A percentile compares a stretch with the other conserved stretches of the same genome.
These are phyloP conservation scores for Apoda limacodes DNA, from an alignment of 2,888 invertebrate genomes.

Conservation along the genomic window DNA sequence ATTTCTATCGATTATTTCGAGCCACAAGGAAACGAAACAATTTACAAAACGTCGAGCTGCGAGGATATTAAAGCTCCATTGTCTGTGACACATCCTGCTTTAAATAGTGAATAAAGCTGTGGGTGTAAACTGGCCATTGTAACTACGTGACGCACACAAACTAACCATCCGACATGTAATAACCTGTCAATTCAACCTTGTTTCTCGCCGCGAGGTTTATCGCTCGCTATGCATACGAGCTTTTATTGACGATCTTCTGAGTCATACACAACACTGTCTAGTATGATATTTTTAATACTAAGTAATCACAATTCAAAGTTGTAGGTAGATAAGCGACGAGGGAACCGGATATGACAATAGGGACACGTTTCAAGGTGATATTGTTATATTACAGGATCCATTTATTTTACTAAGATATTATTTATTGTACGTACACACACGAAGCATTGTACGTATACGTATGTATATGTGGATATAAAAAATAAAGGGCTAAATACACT, in stretches of 20 bases:
- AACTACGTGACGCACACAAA: slow-evolving; percentile 26
- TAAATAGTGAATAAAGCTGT: slow-evolving; percentile 17
- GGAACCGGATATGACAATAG: too few relatives aligned
- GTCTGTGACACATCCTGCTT: slow-evolving; percentile 31
- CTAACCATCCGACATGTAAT: slow-evolving; percentile 37
- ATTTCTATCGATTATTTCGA: too few relatives aligned
- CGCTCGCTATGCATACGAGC: slow-evolving; percentile 45
- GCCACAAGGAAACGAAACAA: slow-evolving; percentile 16
- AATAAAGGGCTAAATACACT: too few relatives aligned
- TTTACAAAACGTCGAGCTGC: slow-evolving; percentile 19
- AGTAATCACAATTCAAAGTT: too few relatives aligned
- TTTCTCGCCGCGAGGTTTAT: slow-evolving; percentile 49
- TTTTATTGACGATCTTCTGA: slow-evolving; percentile 41
- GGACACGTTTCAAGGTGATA: too few relatives aligned
- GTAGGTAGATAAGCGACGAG: too few relatives aligned
- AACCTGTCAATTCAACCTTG: slow-evolving; percentile 56
- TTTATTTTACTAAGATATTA: too few relatives aligned
- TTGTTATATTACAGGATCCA: too few relatives aligned
- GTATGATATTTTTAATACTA: too few relatives aligned
- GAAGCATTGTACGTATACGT: too few relatives aligned
- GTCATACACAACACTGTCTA: slow-evolving; percentile 25
- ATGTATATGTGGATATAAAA: too few relatives aligned
- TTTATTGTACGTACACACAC: too few relatives aligned
- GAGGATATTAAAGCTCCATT: slow-evolving; percentile 4
- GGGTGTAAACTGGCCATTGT: neutral